Evolutionary conservation across 2,888 invertebrate genomes (phyloP).

Genomic region (Doris montereyensis): DNA sequence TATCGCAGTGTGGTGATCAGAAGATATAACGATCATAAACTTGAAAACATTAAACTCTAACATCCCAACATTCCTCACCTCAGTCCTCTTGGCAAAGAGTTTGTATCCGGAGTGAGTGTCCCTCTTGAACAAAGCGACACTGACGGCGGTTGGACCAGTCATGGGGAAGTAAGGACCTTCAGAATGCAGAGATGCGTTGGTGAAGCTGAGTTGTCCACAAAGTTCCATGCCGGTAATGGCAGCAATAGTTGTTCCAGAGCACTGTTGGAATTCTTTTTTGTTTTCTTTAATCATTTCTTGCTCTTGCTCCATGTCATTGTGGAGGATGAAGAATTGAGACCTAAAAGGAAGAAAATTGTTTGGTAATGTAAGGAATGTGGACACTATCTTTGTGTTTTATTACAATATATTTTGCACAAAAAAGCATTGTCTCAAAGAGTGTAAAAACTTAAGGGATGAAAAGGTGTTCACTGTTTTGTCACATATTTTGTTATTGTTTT

Average conservation of each 20-base stretch:
- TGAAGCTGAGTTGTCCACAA: conserved; percentile 80
- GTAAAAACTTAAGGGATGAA: too few relatives aligned
- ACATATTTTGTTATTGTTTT: too few relatives aligned
- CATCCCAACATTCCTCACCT: too few relatives aligned
- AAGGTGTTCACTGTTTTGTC: too few relatives aligned
- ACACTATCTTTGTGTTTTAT: too few relatives aligned
- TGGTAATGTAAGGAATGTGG: too few relatives aligned
- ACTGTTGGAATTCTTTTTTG: conserved; percentile 75
- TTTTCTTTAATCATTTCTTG: conserved; percentile 80
- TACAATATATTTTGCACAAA: too few relatives aligned
- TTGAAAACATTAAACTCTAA: too few relatives aligned
- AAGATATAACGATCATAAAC: too few relatives aligned
- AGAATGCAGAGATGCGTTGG: conserved; percentile 79
- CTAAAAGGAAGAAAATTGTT: too few relatives aligned
- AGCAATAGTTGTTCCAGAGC: conserved; percentile 76
- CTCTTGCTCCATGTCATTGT: conserved; percentile 76
- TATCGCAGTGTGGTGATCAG: too few relatives aligned
- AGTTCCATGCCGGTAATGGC: conserved; percentile 88
- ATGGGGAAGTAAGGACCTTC: conserved; percentile 73
- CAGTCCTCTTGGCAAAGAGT: conserved; percentile 58
- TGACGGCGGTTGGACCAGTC: conserved; percentile 59
- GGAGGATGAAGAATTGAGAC: conserved; percentile 71
- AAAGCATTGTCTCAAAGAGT: too few relatives aligned
- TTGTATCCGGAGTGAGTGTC: conserved; percentile 66
- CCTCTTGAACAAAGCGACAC: conserved; percentile 58